A percentile compares a stretch with the other conserved stretches of the same genome.
Conservation (phyloP, 2,113 vertebrate species). For the Poicephalus gulielmi region DNA sequence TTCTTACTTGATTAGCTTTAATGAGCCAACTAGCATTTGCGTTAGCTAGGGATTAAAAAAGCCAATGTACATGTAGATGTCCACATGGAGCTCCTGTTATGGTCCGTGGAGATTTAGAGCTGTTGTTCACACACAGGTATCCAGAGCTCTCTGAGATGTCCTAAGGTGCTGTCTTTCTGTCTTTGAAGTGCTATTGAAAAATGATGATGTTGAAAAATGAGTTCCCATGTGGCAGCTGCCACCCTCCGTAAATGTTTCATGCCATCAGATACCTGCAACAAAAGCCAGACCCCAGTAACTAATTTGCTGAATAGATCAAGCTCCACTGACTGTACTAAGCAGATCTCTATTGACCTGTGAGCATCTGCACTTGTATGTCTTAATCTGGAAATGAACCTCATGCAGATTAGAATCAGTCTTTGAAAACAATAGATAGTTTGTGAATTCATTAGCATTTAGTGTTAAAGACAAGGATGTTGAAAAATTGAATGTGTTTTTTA, state of each 20-base stretch:
- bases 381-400: not conserved
- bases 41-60: not conserved
- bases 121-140: not conserved
- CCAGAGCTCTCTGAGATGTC: not conserved
- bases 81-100: not conserved
- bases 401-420: not conserved
- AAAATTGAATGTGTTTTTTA: not conserved
- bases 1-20: not conserved
- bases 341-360: not conserved
- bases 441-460: not conserved
- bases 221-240: not conserved
- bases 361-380: not conserved
- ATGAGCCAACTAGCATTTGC: not conserved
- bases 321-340: not conserved
- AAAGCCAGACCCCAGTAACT: not conserved
- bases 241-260: not conserved
- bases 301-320: not conserved
- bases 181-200: not conserved
- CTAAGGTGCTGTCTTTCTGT: not conserved
- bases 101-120: not conserved
- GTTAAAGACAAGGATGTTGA: not conserved
- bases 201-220: not conserved
- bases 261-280: not conserved
- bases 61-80: accelerated
- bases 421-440: not conserved